Evolutionary conservation across 2,888 invertebrate genomes (phyloP).

Genomic region (Penaeus monodon): DNA sequence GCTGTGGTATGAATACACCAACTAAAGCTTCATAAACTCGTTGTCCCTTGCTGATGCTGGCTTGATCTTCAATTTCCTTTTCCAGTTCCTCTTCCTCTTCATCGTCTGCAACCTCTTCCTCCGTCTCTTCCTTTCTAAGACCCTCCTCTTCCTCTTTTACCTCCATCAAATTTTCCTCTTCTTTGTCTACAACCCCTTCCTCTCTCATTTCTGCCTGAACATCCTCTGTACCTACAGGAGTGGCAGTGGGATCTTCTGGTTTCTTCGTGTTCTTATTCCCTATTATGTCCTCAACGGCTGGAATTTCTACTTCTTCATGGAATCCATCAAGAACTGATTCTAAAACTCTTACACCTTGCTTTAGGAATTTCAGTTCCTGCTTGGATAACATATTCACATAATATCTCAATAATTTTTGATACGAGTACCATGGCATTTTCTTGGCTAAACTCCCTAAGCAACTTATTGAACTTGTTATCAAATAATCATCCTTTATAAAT

Average conservation of each 20-base stretch:
- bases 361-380: constrained; percentile 80
- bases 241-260: no score
- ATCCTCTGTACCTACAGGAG: no score
- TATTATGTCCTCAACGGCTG: constrained; percentile 50
- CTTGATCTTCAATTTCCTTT: neutral
- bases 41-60: constrained; percentile 69
- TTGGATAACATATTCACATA: constrained; percentile 83
- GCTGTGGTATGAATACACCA: constrained; percentile 81
- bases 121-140: neutral
- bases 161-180: neutral
- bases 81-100: neutral
- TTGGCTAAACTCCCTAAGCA: constrained; percentile 80
- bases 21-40: constrained; percentile 81
- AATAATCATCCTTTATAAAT: constrained; percentile 81
- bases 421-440: constrained; percentile 89
- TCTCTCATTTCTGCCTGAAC: neutral
- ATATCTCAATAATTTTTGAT: constrained; percentile 83
- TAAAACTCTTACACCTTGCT: constrained; percentile 83
- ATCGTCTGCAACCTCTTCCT: neutral
- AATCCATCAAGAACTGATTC: constrained; percentile 88
- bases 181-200: neutral
- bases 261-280: constrained; percentile 14
- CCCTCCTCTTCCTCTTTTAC: neutral
- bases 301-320: constrained; percentile 82
- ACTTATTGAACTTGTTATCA: constrained; percentile 88